Evolutionary conservation across 1,140 invertebrate genomes (phyloP), one percentile per base, ranked within the genome.

Genomic region (Physella acuta): DNA sequence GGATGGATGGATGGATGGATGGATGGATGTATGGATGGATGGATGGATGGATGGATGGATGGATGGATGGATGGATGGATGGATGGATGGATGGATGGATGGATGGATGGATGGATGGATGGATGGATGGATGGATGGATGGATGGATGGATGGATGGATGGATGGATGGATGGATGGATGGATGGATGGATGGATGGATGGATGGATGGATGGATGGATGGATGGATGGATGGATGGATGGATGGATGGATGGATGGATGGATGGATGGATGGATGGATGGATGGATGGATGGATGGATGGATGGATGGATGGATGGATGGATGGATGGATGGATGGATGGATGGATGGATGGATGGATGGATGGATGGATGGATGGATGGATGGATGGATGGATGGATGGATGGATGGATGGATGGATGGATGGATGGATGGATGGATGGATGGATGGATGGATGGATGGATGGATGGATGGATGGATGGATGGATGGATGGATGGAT

Each of bases 261-360:
- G 52, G 52, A 53, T 53, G 52, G 52, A 53, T 53, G 52, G 52
- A 53, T 53, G 52, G 52, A 53, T 53, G 52, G 52, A 53, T 53
- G 52, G 52, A 53, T 53, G 52, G 52, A 53, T 53, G 20, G 52
- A n/a, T n/a, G 20, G 52, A 53, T n/a, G 20, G 52, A 53, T n/a
- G 52, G 52, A 53, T 53, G 52, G 52, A n/a, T 53, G 52, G 52
- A 4, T 53, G 52, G 8, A n/a, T 53, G 52, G 52, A n/a, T 53
- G 52, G 52, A 53, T 53, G 52, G 52, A 53, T 53, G 52, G 20
- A 53, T 8, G 52, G 52, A 53, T 53, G n/a, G n/a, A n/a, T 20
- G 52, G n/a, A 11, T 44, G 39, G 39, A 44, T 44, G n/a, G n/a
- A n/a, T 11, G 20, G 52, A 53, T 53, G 52, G 52, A 53, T 53